Base-by-base conservation (phyloP, 2,888 invertebrate genomes). In the Allygus modestus region DNA sequence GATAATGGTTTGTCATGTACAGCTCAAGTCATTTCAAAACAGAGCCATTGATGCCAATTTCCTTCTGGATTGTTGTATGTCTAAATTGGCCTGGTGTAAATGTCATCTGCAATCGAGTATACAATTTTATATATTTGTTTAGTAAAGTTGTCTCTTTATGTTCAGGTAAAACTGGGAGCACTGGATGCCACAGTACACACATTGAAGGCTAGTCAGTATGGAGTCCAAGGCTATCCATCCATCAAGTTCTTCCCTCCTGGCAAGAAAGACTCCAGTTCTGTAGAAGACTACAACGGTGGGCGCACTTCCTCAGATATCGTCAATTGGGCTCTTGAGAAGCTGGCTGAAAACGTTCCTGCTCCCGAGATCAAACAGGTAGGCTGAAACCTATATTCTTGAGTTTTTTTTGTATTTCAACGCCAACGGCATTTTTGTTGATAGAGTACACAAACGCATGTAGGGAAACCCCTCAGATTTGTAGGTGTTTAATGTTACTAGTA, bases 181-280 rank as follows among this genome's bases (percentile, higher is more conserved):
- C 90, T 99, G 0, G 99, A 99, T 92, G 98, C 99, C 0, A 99
- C 99, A 0, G 96, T 96, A 0, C 96, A 99, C 91, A 94, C 95
- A 85, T 90, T 92, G 17, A 97, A 95, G 91, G 97, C 98, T 0
- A 92, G 93, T 87, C 94, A 96, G 89, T 99, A 96, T 91, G 95
- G 94, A 87, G 96, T 99, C 43, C 94, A 95, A 87, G 99, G 99
- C 0, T 99, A 98, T 92, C 99, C 99, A 0, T 98, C 99, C 43
- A 99, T 99, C 89, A 99, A 99, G 91, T 94, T 94, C 91, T 99
- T 99, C 92, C 91, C 94, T 0, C 93, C 95, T 0, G 96, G 96
- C 86, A 94, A 94, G 89, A 96, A 97, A 90, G 91, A 92, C 84
- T 89, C 91, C 0, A 94, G 93, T 88, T 94, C 94, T 2, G 94